These are phyloP conservation scores for Tridacna crocea DNA, from an alignment of 2,888 invertebrate species.

Conservation along the genomic window DNA sequence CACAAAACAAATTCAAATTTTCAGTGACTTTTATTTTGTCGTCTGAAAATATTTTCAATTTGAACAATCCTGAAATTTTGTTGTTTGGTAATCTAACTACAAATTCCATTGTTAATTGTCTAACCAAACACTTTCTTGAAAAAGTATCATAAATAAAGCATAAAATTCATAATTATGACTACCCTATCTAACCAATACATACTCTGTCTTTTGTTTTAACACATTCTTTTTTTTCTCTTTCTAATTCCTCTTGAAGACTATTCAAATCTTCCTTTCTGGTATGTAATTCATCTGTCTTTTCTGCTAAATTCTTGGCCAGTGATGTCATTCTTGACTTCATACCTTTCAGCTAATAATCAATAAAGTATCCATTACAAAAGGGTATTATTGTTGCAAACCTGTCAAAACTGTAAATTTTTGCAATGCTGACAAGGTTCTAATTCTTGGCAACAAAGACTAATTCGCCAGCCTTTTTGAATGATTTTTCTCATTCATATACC, in stretches of 20 bases:
- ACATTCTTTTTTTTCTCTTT: background rate
- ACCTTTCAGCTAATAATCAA: background rate
- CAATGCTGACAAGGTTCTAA: no score
- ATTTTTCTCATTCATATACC: no score
- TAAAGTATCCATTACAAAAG: no score
- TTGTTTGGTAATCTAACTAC: no score
- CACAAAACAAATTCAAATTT: no score
- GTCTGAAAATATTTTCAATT: no score
- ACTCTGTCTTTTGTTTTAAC: background rate
- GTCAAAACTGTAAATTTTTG: no score
- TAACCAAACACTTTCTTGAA: background rate
- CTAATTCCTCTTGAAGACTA: background rate
- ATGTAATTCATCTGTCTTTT: conserved; percentile 11
- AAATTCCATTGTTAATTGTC: background rate
- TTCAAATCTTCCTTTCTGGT: background rate
- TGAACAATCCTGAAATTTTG: no score
- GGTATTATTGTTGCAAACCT: no score
- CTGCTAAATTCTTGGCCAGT: conserved; percentile 1
- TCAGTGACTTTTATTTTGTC: no score
- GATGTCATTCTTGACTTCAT: conserved; percentile 20
- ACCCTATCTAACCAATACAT: background rate
- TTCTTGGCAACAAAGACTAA: no score
- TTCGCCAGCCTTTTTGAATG: no score
- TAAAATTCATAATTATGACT: background rate
- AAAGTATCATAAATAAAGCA: background rate